Conservation (phyloP, 2,888 invertebrate species). For the Ophraella communa region DNA sequence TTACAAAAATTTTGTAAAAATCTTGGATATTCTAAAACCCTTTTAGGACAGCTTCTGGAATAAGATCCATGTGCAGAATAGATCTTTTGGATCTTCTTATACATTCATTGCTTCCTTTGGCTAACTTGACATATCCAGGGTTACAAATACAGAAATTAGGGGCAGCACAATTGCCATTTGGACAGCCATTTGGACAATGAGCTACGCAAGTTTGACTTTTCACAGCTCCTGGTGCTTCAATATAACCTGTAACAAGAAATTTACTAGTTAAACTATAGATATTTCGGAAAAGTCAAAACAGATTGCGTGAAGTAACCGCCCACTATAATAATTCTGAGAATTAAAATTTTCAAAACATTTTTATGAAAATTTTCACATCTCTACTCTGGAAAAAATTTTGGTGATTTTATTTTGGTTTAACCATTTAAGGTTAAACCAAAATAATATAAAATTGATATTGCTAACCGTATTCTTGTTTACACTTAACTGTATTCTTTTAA, state of each 20-base stretch:
- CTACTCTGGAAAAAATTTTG: too few species aligned
- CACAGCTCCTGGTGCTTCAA: constrained; percentile 50
- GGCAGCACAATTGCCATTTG: constrained; percentile 74
- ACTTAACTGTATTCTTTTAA: too few species aligned
- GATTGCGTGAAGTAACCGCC: not conserved
- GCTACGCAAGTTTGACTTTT: constrained; percentile 61
- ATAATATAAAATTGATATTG: too few species aligned
- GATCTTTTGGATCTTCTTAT: constrained; percentile 62
- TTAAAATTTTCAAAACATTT: too few species aligned
- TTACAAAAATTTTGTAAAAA: too few species aligned
- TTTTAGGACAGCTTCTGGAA: constrained; percentile 49
- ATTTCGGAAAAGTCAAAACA: not conserved
- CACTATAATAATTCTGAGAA: too few species aligned
- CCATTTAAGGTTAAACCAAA: too few species aligned
- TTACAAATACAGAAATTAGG: constrained; percentile 79
- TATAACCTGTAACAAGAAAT: constrained; percentile 52
- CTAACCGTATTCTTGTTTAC: too few species aligned
- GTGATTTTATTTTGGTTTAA: too few species aligned
- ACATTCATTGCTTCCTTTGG: constrained; percentile 70
- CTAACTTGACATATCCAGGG: constrained; percentile 71
- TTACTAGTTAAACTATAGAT: not conserved
- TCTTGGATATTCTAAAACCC: constrained; percentile 25
- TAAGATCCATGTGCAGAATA: constrained; percentile 51
- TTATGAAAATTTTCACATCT: too few species aligned
- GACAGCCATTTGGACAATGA: constrained; percentile 73